phyloP scores from a whole-genome alignment of 2,797 vertebrate species.

The Thalassophryne amazonica region DNA sequence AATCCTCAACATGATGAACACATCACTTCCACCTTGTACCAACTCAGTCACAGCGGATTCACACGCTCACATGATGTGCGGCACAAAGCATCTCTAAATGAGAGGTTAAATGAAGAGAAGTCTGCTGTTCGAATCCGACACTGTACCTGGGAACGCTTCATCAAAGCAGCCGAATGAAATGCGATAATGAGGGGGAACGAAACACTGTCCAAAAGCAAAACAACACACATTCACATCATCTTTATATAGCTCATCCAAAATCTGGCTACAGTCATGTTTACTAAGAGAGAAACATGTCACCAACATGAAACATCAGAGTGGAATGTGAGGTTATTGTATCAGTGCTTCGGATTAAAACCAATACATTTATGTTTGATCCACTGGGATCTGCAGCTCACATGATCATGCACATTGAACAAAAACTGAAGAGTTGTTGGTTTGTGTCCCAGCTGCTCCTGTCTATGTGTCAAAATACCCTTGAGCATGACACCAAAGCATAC shows the following conservation, averaged over 20 bases:
- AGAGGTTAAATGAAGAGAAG: conserved; percentile 28
- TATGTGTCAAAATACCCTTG: too few relatives aligned
- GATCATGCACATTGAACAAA: too few relatives aligned
- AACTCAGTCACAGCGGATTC: conserved; percentile 21
- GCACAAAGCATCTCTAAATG: conserved; percentile 45
- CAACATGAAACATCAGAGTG: not conserved
- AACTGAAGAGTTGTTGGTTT: too few relatives aligned
- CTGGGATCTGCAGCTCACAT: too few relatives aligned
- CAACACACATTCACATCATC: not conserved
- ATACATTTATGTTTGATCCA: too few relatives aligned
- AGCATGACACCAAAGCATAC: too few relatives aligned
- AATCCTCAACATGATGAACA: conserved; percentile 21
- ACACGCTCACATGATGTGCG: conserved; percentile 18
- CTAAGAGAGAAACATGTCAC: not conserved
- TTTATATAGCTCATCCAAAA: too few relatives aligned
- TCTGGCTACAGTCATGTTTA: not conserved
- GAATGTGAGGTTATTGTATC: not conserved
- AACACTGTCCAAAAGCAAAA: not conserved
- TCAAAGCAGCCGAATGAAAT: conserved; percentile 41
- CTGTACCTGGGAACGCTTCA: conserved; percentile 35
- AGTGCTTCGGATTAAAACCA: not conserved
- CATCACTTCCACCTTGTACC: conserved; percentile 13
- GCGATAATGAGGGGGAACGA: conserved; percentile 10
- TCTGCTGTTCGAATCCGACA: conserved; percentile 20
- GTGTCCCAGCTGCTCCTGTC: too few relatives aligned